Evolutionary conservation across 2,888 invertebrate genomes (phyloP).

Genomic region (Embidobia sp.): DNA sequence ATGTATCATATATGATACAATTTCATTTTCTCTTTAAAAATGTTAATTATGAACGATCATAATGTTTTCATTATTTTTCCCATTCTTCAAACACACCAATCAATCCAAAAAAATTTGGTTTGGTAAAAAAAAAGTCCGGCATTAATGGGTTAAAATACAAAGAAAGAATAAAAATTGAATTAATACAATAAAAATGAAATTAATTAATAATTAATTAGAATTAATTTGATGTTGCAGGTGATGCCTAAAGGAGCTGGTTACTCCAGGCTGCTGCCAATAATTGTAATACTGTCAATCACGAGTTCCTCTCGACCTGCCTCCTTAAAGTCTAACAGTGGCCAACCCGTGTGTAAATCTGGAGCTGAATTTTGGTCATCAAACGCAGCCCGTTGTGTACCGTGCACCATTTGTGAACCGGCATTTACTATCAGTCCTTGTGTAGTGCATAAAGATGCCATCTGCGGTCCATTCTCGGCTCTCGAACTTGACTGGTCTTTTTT

Average conservation of each 20-base stretch:
- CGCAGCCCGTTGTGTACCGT: slow-evolving; percentile 86
- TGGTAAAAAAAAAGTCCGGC: too few species aligned
- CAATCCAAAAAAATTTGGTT: too few species aligned
- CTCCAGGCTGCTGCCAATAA: slow-evolving; percentile 71
- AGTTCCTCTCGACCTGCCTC: slow-evolving; percentile 62
- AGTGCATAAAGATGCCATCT: slow-evolving; percentile 88
- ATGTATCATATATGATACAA: too few species aligned
- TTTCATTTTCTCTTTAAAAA: too few species aligned
- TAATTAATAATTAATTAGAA: not conserved
- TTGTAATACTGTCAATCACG: slow-evolving; percentile 72
- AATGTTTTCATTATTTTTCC: too few species aligned
- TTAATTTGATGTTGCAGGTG: slow-evolving; percentile 68
- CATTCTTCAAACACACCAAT: too few species aligned
- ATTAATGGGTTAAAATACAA: too few species aligned
- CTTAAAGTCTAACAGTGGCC: slow-evolving; percentile 55
- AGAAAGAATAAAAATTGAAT: too few species aligned
- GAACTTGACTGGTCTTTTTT: slow-evolving; percentile 85
- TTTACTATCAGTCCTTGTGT: slow-evolving; percentile 89
- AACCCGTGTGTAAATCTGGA: slow-evolving; percentile 82
- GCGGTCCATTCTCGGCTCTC: slow-evolving; percentile 87
- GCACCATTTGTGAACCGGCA: slow-evolving; percentile 86
- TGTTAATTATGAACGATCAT: too few species aligned
- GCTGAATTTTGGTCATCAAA: slow-evolving; percentile 88
- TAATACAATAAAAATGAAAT: too few species aligned
- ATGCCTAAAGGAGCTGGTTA: slow-evolving; percentile 72